These are phyloP conservation scores for Hoplias malabaricus DNA, from an alignment of 2,113 vertebrate genomes.

Conservation along the genomic window DNA sequence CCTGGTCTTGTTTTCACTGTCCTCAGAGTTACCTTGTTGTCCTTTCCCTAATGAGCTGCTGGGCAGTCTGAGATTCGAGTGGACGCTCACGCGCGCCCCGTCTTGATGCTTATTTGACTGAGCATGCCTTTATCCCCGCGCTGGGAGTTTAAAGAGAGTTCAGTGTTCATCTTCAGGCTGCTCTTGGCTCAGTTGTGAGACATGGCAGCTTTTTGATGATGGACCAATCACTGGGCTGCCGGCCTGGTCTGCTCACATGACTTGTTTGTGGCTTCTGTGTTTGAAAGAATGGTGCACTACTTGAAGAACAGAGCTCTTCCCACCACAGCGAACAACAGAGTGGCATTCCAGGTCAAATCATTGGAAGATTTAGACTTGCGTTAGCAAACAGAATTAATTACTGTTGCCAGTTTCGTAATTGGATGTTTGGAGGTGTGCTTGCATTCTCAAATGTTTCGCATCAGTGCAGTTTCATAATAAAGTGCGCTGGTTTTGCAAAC, in stretches of 20 bases:
- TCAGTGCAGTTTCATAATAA: not conserved
- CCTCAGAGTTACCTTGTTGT: not conserved
- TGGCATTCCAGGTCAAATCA: not conserved
- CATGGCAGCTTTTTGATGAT: not conserved
- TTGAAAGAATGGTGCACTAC: not conserved
- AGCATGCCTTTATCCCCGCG: not conserved
- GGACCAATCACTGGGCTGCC: conserved; percentile 7
- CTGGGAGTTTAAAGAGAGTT: not conserved
- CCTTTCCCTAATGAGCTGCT: not conserved
- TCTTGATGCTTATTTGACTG: not conserved
- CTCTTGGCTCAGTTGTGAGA: not conserved
- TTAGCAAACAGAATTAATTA: not conserved
- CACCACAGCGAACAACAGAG: not conserved
- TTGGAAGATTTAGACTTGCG: not conserved
- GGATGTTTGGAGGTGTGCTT: not conserved
- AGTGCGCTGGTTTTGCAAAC: not conserved
- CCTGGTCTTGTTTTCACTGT: not conserved
- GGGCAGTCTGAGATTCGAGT: not conserved
- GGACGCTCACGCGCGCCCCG: not conserved
- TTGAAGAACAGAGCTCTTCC: not conserved
- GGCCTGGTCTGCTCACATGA: not conserved
- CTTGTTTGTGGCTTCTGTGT: not conserved
- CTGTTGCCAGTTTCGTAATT: not conserved
- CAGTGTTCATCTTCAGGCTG: conserved; percentile 2
- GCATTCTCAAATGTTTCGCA: not conserved